Evolutionary conservation across 2,888 invertebrate species (phyloP), one percentile per base, ranked within the genome.

Genomic region (Campopleginae sp.): DNA sequence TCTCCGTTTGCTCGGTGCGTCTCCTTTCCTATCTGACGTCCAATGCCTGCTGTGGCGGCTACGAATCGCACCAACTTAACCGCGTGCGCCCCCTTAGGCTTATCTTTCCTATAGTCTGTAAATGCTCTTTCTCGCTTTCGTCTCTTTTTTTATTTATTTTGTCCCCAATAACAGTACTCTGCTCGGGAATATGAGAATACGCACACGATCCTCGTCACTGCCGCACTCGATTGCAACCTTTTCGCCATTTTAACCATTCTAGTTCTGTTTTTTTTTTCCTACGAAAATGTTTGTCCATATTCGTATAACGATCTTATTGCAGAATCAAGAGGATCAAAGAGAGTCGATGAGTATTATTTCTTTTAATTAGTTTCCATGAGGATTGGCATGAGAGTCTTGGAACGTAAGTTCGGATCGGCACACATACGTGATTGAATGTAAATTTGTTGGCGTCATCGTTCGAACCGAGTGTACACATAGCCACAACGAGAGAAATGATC

Each of bases 41-140:
- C 80, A 51, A 65, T 71, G 75, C 48, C 58, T 27, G 82, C 72
- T 66, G 42, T 70, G 70, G 38, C 27, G 23, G 58, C 31, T 65
- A 61, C 61, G 54, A 51, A 46, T 44, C 42, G 80, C 76, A 66
- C 72, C 31, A 82, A 72, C 66, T 72, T 78, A 77, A 72, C 46
- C 68, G 74, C 68, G 74, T 42, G 74, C 27, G 14, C 58, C 27
- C 78, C 83, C 80, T 63, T 80, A 14, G 78, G 84, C 80, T 72
- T 85, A 80, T 85, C 82, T 80, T 65, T 61, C 68, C 82, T 82
- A 85, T 85, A 76, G 72, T 80, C 66, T 46, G 65, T 74, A 78
- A 81, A 81, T 85, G 65, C 74, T 81, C 46, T 63, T 63, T 80
- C 61, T 58, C 77, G 46, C 70, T 17, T 48, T 63, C 27, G 27